Evolutionary conservation across 1,140 invertebrate species (phyloP).

Genomic region (Aradophagus sp.): DNA sequence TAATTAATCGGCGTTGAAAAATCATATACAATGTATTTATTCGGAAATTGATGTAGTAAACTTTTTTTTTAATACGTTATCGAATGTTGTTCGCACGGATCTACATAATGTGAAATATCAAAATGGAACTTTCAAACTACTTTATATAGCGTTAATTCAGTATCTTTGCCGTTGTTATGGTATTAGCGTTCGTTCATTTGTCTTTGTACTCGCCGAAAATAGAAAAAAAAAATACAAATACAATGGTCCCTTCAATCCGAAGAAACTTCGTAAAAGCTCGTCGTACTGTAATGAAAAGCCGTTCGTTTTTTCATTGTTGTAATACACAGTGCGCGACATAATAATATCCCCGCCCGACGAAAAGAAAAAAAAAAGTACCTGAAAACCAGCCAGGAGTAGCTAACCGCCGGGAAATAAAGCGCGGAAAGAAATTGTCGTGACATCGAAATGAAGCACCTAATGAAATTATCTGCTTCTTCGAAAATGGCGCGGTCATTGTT

Average conservation of each 20-base stretch:
- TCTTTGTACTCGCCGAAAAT: too few species aligned
- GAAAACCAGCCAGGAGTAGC: constrained; percentile 44
- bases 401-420: constrained; percentile 41
- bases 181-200: too few species aligned
- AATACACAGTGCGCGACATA: constrained; percentile 14
- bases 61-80: too few species aligned
- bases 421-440: constrained; percentile 45
- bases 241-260: constrained; percentile 15
- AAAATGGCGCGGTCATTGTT: constrained; percentile 28
- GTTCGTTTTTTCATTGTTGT: constrained; percentile 46
- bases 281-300: constrained; percentile 34
- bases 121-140: too few species aligned
- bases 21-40: too few species aligned
- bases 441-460: constrained; percentile 47
- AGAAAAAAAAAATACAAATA: too few species aligned
- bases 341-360: constrained; percentile 18
- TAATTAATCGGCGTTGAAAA: too few species aligned
- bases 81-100: too few species aligned
- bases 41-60: too few species aligned
- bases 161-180: too few species aligned
- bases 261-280: constrained; percentile 13
- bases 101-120: too few species aligned
- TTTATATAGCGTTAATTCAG: too few species aligned
- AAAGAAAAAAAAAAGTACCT: constrained; percentile 27
- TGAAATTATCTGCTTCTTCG: constrained; percentile 43